Percentiles rank a stretch among this genome's conserved stretches.
These are phyloP conservation scores for Neodiprion fabricii DNA, from an alignment of 1,140 invertebrate species.

Conservation along the genomic window DNA sequence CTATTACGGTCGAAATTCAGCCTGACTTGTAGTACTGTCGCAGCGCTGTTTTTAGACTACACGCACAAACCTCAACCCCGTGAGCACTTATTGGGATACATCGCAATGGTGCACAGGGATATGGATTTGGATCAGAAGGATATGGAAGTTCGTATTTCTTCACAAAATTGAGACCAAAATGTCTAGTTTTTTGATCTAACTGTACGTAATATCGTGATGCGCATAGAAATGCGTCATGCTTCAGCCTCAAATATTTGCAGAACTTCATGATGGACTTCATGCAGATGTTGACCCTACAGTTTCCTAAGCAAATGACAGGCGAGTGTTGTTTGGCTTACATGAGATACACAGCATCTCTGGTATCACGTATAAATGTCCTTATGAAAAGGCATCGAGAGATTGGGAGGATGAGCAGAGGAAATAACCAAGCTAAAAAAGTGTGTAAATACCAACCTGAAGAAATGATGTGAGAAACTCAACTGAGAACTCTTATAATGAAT, in stretches of 20 bases:
- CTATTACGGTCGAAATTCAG: slow-evolving; percentile 29
- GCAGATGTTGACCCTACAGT: slow-evolving; percentile 22
- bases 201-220: neutral
- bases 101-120: slow-evolving; percentile 31
- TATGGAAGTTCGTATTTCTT: slow-evolving; percentile 16
- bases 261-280: slow-evolving; percentile 24
- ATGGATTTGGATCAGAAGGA: slow-evolving; percentile 15
- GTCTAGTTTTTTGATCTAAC: slow-evolving; percentile 8
- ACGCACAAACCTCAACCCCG: slow-evolving; percentile 19
- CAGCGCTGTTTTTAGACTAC: slow-evolving; percentile 23
- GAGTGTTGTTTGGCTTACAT: neutral
- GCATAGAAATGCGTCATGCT: too few relatives aligned
- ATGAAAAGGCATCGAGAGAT: neutral
- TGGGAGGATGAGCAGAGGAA: neutral
- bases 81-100: slow-evolving; percentile 26
- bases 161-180: slow-evolving; percentile 7
- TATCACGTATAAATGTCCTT: neutral
- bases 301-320: slow-evolving; percentile 16
- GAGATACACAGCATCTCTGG: neutral
- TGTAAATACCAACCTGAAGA: neutral
- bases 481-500: neutral
- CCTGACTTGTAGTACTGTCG: slow-evolving; percentile 13
- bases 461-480: neutral
- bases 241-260: slow-evolving; percentile 8
- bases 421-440: neutral